These are phyloP conservation scores for Nomia melanderi DNA, from an alignment of 1,140 invertebrate species.

Conservation along the genomic window DNA sequence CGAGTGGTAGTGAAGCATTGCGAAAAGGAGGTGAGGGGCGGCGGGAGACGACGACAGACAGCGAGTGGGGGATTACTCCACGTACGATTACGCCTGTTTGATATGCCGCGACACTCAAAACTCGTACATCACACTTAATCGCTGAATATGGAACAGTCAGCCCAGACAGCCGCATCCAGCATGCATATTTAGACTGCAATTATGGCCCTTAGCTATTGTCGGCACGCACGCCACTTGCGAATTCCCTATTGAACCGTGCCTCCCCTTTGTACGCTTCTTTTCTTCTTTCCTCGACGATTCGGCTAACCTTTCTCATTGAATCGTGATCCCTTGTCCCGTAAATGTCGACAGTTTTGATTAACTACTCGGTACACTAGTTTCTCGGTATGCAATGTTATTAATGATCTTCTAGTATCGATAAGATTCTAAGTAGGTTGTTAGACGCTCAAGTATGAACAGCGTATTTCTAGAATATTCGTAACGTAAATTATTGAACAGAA, in stretches of 20 bases:
- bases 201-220: constrained; percentile 72
- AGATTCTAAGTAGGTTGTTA: too few relatives aligned
- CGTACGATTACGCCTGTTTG: constrained; percentile 76
- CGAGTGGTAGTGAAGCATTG: too few relatives aligned
- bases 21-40: background rate
- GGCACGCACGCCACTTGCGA: constrained; percentile 66
- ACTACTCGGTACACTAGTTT: too few relatives aligned
- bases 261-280: constrained; percentile 11
- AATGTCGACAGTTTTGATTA: too few relatives aligned
- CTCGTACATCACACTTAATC: constrained; percentile 79
- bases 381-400: too few relatives aligned
- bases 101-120: constrained; percentile 77
- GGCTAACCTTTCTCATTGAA: too few relatives aligned
- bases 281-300: too few relatives aligned
- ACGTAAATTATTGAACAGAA: too few relatives aligned
- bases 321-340: too few relatives aligned
- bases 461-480: too few relatives aligned
- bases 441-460: too few relatives aligned
- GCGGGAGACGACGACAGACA: constrained; percentile 16
- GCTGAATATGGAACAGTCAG: constrained; percentile 78
- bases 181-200: constrained; percentile 75
- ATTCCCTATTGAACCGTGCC: constrained; percentile 48
- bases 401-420: too few relatives aligned
- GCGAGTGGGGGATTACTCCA: constrained; percentile 41
- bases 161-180: constrained; percentile 62